Conservation (phyloP, 30 jellyfish, hydroid and myxozoan genomes). For the Mastigias papua region DNA sequence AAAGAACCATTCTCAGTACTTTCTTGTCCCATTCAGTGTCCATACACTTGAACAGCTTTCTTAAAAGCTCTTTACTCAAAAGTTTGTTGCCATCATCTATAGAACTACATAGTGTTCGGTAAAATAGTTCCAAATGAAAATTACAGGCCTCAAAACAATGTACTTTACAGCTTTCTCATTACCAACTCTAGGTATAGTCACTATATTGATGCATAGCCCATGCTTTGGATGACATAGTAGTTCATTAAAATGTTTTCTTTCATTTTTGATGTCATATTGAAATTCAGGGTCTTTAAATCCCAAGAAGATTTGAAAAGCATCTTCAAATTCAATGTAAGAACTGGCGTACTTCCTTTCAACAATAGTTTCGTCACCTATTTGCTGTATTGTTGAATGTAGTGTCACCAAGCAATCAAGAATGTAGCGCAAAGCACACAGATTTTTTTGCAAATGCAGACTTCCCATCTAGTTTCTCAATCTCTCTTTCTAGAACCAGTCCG, state of each 20-base stretch:
- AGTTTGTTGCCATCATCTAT: neutral
- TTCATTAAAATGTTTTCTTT: neutral
- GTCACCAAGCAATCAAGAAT: neutral
- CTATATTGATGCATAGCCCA: neutral
- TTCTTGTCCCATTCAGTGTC: neutral
- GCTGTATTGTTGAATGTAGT: no score
- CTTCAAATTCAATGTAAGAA: conserved; percentile 20
- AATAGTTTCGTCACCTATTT: no score
- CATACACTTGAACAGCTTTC: neutral
- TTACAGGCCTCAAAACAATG: neutral
- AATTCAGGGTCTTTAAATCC: neutral
- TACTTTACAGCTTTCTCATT: no score
- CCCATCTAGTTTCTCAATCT: neutral
- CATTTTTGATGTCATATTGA: conserved; percentile 2
- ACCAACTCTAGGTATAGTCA: neutral
- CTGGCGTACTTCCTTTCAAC: neutral
- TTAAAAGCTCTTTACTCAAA: neutral
- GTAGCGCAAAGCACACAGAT: neutral
- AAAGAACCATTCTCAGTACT: neutral
- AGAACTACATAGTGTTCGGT: neutral
- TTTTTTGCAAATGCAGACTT: neutral
- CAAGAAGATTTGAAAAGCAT: conserved; percentile 14
- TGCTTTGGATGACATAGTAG: conserved; percentile 7
- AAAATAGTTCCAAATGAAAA: neutral
- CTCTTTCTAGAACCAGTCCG: neutral